Evolutionary conservation across 2,888 invertebrate species (phyloP), one percentile per base, ranked within the genome.

Genomic region (Acrobasis suavella): DNA sequence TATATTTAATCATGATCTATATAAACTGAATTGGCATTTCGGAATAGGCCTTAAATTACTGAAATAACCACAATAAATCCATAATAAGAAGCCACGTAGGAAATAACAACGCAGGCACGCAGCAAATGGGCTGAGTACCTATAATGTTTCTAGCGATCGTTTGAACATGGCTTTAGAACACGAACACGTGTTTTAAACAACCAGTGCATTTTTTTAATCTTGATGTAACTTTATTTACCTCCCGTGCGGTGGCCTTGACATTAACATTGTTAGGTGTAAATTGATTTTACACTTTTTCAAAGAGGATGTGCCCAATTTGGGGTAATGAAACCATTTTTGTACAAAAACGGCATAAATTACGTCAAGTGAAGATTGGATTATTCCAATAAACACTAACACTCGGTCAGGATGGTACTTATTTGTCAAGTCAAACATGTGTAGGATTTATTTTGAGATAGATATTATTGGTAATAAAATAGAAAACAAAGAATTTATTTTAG

Each of bases 211-310:
- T 46, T 42, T 42, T 42, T n/a, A 14, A 46, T 46, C 46, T 46
- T n/a, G 46, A 46, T 14, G 46, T 46, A n/a, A 46, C 46, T 46
- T 46, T 46, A 46, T 46, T 46, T 46, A 46, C 46, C 46, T 46
- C 46, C 10, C 16, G 39, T 55, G 55, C 37, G 38, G 55, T 39
- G 55, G 9, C 55, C 55, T 10, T 55, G 55, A 55, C 55, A 55
- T 58, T 60, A 60, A 42, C 9, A 55, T 16, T 39, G 54, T 58
- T 54, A 55, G 50, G 46, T 42, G 22, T 60, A 39, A 52, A 65
- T 62, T 63, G 61, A 61, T 63, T 65, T 63, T 52, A 63, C 62
- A 32, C 62, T 50, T 49, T 42, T 54, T 62, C 60, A 65, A 65
- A 60, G 58, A 66, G 65, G 65, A 62, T 62, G 62, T 49, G 16